Evolutionary conservation across 2,113 vertebrate genomes (phyloP), one percentile per base, ranked within the genome.

Genomic region (Perca flavescens): DNA sequence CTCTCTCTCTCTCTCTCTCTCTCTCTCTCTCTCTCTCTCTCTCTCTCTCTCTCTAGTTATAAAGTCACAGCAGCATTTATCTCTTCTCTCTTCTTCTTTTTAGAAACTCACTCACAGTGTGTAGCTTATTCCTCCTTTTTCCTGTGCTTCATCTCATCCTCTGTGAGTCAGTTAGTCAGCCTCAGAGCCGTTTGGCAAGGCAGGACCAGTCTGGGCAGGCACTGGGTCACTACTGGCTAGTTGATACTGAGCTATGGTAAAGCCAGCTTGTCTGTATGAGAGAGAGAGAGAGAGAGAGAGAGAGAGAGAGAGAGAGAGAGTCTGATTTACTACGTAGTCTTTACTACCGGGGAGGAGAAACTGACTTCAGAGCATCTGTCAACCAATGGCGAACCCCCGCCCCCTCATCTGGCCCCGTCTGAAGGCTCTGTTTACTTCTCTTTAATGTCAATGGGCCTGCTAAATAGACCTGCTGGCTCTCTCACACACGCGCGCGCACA

Each of bases 381-480:
- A 57, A 54, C 88, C 92, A 92, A 85, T 91, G 14, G 74, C 14
- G 10, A 34, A 3, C 31, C 56, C 12, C 73, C 49, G 19, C 22
- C 67, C 65, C 49, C 70, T n/a, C 53, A 40, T 14, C 53, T 47
- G 57, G 72, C 72, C 52, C 57, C 22, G 25, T 60, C 79, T 77
- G 62, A 52, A 22, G 25, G 43, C 8, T 86, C 74, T 85, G 88
- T 89, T 86, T 82, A 77, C 88, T 77, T 79, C 76, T 81, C 83
- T 85, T 88, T 86, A 86, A 88, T 80, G 83, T 84, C 87, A 88
- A 76, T 86, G 82, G 77, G 69, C 75, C 86, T 64, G 70, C 82
- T 86, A 83, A 89, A 76, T 73, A 88, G 83, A 79, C 77, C 74
- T 57, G 47, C 73, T 40, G 64, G 50, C 79, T 40, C 68, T 25